These are phyloP conservation scores for Eristalis arbustorum DNA, from an alignment of 2,888 invertebrate genomes.

Conservation along the genomic window DNA sequence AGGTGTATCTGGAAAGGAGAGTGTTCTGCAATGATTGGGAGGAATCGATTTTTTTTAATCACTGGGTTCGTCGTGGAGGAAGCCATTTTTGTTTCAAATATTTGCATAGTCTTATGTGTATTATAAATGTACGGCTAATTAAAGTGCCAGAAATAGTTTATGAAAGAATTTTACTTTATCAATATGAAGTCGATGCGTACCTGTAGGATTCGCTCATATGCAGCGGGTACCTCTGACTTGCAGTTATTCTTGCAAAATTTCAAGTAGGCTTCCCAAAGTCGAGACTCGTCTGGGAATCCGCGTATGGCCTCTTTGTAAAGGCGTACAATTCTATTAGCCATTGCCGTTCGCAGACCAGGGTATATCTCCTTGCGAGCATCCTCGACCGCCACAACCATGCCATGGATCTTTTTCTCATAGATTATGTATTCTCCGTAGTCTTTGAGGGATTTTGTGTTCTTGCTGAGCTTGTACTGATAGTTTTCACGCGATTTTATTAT, in stretches of 20 bases:
- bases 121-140: not conserved
- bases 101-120: not conserved
- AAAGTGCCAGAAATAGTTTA: not conserved
- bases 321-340: slow-evolving; percentile 86
- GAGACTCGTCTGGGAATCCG: slow-evolving; percentile 86
- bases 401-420: slow-evolving; percentile 76
- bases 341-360: slow-evolving; percentile 85
- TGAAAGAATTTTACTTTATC: slow-evolving; percentile 16
- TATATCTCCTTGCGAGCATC: slow-evolving; percentile 83
- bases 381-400: slow-evolving; percentile 79
- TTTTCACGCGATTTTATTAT: slow-evolving; percentile 76
- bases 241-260: slow-evolving; percentile 88
- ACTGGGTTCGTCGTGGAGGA: not conserved
- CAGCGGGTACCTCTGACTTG: slow-evolving; percentile 82
- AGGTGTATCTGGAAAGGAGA: no score
- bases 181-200: slow-evolving; percentile 77
- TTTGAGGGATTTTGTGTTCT: slow-evolving; percentile 72
- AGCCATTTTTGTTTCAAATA: slow-evolving; percentile 5
- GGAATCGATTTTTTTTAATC: slow-evolving; percentile 19
- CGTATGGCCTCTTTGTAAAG: slow-evolving; percentile 87
- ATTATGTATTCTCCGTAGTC: slow-evolving; percentile 77
- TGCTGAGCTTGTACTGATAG: slow-evolving; percentile 75
- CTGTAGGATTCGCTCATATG: slow-evolving; percentile 84
- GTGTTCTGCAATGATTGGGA: not conserved
- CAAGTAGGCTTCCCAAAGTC: slow-evolving; percentile 89